phyloP scores from a whole-genome alignment of 2,797 vertebrate genomes.

The Pelochelys cantorii region DNA sequence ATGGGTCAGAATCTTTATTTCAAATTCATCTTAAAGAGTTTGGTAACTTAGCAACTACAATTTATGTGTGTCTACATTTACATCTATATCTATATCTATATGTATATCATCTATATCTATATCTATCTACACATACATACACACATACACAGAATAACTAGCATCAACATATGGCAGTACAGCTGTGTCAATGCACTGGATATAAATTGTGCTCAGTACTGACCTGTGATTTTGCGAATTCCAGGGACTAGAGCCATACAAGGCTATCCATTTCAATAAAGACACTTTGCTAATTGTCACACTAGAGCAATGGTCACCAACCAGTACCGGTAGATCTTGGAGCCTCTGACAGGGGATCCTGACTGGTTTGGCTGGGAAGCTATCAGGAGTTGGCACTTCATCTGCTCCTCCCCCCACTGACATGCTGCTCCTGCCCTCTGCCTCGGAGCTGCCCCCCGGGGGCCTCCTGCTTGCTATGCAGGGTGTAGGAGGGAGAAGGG shows the following conservation, averaged over 20 bases:
- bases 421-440: too few relatives aligned
- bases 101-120: too few relatives aligned
- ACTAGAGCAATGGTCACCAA: neutral
- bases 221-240: neutral
- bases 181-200: neutral
- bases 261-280: neutral
- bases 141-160: neutral
- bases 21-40: constrained; percentile 29
- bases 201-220: neutral
- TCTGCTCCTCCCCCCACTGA: too few relatives aligned
- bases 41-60: constrained; percentile 17
- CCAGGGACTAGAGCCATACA: neutral
- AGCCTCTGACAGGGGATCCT: too few relatives aligned
- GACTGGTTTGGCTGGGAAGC: too few relatives aligned
- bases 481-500: too few relatives aligned
- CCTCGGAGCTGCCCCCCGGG: too few relatives aligned
- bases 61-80: neutral
- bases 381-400: too few relatives aligned
- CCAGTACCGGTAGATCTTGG: too few relatives aligned
- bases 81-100: too few relatives aligned
- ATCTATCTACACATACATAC: neutral
- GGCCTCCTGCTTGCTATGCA: too few relatives aligned
- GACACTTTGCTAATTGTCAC: accelerated
- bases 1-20: neutral
- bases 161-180: neutral